A percentile compares a stretch with the other conserved stretches of the same genome.
Conservation (phyloP, 2,888 invertebrate genomes). For the Pedicia rivosa region DNA sequence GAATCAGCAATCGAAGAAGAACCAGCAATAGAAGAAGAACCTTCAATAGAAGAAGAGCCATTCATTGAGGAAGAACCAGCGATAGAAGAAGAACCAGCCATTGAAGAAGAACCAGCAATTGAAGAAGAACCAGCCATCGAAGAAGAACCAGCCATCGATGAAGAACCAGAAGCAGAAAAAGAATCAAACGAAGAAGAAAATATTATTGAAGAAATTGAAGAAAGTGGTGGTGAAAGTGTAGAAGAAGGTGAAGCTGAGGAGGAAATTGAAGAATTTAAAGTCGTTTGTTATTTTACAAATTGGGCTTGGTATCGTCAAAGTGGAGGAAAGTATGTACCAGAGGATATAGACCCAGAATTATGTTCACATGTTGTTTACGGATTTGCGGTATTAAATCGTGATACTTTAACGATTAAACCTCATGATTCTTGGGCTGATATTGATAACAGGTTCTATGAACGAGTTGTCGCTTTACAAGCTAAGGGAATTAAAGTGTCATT, state of each 20-base stretch:
- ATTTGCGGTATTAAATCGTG: conserved; percentile 71
- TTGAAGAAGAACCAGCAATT: not conserved
- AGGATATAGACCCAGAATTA: conserved; percentile 65
- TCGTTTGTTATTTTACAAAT: conserved; percentile 83
- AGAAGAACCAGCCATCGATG: not conserved
- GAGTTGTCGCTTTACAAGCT: conserved; percentile 55
- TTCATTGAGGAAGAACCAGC: conserved; percentile 12
- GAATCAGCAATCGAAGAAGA: conserved; percentile 8
- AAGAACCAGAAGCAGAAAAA: conserved; percentile 11
- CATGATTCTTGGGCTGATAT: conserved; percentile 82
- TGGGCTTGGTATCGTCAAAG: conserved; percentile 90
- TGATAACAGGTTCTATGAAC: conserved; percentile 83
- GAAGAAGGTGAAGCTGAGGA: no score
- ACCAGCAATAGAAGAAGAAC: conserved; percentile 7
- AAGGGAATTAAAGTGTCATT: conserved; percentile 66
- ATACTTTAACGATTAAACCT: conserved; percentile 58
- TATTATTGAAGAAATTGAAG: no score
- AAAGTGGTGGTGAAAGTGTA: conserved; percentile 4
- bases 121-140: not conserved
- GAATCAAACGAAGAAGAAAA: no score
- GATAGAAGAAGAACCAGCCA: no score
- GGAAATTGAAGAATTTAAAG: conserved; percentile 40
- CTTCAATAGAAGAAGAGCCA: not conserved
- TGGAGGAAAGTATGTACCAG: conserved; percentile 63
- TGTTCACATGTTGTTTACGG: conserved; percentile 89